These are phyloP conservation scores for Ptychodera flava DNA, from an alignment of 35 echinoderm and acorn worm species.

Conservation along the genomic window DNA sequence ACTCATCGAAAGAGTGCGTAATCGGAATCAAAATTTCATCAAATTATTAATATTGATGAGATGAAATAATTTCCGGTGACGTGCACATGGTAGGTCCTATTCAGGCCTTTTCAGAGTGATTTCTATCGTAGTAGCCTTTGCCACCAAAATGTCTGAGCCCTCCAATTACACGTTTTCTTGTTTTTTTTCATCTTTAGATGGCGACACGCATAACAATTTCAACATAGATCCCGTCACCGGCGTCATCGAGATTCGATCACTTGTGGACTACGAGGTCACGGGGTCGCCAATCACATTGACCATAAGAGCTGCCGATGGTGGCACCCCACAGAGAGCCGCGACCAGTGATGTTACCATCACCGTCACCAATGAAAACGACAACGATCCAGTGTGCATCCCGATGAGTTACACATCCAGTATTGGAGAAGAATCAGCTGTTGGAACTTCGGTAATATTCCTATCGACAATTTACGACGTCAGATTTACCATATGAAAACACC, in stretches of 20 bases:
- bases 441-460: conserved; percentile 20
- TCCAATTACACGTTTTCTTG: too few relatives aligned
- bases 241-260: conserved; percentile 49
- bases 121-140: too few relatives aligned
- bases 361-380: conserved; percentile 80
- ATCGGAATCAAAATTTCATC: too few relatives aligned
- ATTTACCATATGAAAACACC: too few relatives aligned
- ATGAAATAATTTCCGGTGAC: too few relatives aligned
- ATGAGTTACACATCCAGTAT: conserved; percentile 39
- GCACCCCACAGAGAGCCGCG: conserved; percentile 45
- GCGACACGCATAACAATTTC: conserved; percentile 61
- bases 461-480: too few relatives aligned
- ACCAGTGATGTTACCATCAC: conserved; percentile 65
- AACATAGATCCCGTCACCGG: conserved; percentile 62
- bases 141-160: too few relatives aligned
- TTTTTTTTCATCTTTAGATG: not conserved
- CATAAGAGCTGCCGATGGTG: conserved; percentile 61
- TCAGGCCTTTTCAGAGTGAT: too few relatives aligned
- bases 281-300: conserved; percentile 45
- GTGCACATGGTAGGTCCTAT: too few relatives aligned
- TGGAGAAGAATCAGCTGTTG: conserved; percentile 42
- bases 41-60: too few relatives aligned
- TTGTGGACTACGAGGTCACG: conserved; percentile 60
- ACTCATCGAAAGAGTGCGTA: too few relatives aligned
- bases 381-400: conserved; percentile 47